A percentile compares a stretch with the other conserved stretches of the same genome.
These are phyloP conservation scores for Trachemys scripta DNA, from an alignment of 2,113 vertebrate species.

Conservation along the genomic window DNA sequence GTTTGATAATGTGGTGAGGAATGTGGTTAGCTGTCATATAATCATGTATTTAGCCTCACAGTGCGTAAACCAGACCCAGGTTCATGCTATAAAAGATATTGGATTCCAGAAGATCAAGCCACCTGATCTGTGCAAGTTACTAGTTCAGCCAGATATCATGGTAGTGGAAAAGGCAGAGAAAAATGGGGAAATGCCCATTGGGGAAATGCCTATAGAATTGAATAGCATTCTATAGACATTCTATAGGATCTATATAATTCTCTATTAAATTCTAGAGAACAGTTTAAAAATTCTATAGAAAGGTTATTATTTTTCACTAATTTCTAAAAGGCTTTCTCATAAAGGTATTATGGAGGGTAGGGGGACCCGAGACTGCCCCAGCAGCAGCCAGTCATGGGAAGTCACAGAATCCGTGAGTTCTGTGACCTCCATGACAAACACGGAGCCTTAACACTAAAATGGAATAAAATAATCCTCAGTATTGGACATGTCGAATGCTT, in stretches of 20 bases:
- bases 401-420: too few relatives aligned
- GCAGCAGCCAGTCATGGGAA: too few relatives aligned
- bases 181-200: not conserved
- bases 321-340: not conserved
- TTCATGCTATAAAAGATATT: not conserved
- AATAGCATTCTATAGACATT: not conserved
- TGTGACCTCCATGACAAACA: too few relatives aligned
- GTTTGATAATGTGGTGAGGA: not conserved
- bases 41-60: not conserved
- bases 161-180: conserved; percentile 31
- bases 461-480: not conserved
- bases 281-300: not conserved
- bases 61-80: not conserved
- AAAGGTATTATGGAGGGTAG: not conserved
- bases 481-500: not conserved
- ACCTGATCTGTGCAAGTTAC: not conserved
- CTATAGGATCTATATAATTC: not conserved
- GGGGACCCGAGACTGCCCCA: too few relatives aligned
- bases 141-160: not conserved
- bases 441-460: not conserved
- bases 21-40: not conserved
- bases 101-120: conserved; percentile 11
- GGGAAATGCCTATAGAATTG: conserved; percentile 8
- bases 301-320: not conserved
- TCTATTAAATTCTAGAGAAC: not conserved